Evolutionary conservation across 1,140 invertebrate genomes (phyloP).

Genomic region (Bombus difficillimus): DNA sequence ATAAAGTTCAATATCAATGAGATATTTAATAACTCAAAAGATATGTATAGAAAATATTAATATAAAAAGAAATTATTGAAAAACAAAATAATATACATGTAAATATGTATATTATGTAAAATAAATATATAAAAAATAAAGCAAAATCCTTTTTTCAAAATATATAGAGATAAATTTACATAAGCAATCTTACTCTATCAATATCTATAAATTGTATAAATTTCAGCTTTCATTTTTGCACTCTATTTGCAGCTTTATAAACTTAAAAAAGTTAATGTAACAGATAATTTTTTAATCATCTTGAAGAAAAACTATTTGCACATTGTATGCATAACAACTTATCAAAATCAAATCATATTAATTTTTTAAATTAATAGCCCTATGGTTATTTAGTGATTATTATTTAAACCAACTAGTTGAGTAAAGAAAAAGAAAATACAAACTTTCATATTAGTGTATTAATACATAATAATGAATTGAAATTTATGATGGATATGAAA

Average conservation of each 20-base stretch:
- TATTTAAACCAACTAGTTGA: neutral
- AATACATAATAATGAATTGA: neutral
- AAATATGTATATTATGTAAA: neutral
- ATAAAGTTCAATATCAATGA: neutral
- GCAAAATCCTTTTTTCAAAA: neutral
- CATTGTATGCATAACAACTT: no score
- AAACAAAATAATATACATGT: neutral
- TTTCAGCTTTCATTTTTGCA: neutral
- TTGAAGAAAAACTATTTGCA: neutral
- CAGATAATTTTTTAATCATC: neutral
- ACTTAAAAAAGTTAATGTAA: neutral
- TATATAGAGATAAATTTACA: constrained; percentile 3
- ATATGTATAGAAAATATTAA: neutral
- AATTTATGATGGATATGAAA: no score
- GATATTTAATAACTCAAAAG: neutral
- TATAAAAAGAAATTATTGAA: neutral
- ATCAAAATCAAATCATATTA: neutral
- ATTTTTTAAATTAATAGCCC: neutral
- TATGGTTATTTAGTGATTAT: neutral
- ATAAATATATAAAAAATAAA: neutral
- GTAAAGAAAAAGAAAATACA: neutral
- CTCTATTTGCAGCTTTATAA: constrained; percentile 19
- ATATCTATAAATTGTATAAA: neutral
- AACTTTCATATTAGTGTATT: neutral
- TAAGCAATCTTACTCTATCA: neutral